Evolutionary conservation across 2,888 invertebrate genomes (phyloP).

Genomic region (Muscina levida): DNA sequence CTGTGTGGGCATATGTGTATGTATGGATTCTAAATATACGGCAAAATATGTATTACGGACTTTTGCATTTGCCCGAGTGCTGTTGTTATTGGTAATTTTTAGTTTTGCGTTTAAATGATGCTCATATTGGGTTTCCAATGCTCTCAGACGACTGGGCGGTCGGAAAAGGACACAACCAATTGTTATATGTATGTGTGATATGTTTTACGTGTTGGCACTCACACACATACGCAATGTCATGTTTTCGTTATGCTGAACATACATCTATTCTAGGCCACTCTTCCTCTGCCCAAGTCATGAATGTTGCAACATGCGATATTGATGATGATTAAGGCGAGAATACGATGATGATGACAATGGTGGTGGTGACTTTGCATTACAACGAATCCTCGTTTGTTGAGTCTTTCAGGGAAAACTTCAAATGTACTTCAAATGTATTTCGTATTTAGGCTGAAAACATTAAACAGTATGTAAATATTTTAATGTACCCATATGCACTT

Average conservation of each 20-base stretch:
- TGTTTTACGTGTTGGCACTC: not conserved
- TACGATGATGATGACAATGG: conserved; percentile 2
- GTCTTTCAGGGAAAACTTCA: too few relatives aligned
- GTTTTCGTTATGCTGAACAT: not conserved
- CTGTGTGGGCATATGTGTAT: not conserved
- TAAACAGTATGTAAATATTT: too few relatives aligned
- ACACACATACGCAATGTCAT: conserved; percentile 3
- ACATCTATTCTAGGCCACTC: not conserved
- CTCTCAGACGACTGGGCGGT: not conserved
- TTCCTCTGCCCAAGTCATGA: conserved; percentile 1
- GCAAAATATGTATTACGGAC: conserved; percentile 19
- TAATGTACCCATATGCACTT: too few relatives aligned
- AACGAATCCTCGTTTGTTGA: too few relatives aligned
- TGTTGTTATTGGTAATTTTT: conserved; percentile 51
- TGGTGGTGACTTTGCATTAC: not conserved
- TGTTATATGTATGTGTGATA: not conserved
- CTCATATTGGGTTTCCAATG: conserved; percentile 41
- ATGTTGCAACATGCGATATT: conserved; percentile 1
- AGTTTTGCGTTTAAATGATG: conserved; percentile 59
- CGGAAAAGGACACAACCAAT: not conserved
- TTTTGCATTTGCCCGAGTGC: conserved; percentile 8
- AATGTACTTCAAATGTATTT: too few relatives aligned
- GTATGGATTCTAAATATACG: conserved; percentile 3
- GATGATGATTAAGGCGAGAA: not conserved
- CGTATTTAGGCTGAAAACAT: too few relatives aligned